A percentile compares a stretch with the other conserved stretches of the same genome.
Evolutionary conservation across 1,140 invertebrate species (phyloP).

Genomic region (Anastrepha ludens): DNA sequence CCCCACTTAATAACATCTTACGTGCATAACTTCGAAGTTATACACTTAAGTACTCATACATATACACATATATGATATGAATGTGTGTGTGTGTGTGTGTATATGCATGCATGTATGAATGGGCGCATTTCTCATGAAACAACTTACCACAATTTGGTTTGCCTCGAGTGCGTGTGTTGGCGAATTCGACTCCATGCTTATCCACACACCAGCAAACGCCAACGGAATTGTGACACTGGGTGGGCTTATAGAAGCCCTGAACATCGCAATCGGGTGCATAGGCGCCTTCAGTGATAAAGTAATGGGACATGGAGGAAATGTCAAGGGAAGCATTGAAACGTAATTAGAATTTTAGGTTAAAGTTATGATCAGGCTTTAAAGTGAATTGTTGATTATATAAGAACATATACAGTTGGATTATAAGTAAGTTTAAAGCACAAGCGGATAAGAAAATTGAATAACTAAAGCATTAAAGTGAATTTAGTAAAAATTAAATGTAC

Average conservation of each 20-base stretch:
- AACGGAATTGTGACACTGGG: slow-evolving; percentile 89
- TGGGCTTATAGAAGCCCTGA: slow-evolving; percentile 89
- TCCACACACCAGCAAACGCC: slow-evolving; percentile 95
- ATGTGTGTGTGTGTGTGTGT: background rate
- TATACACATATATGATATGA: too few species aligned
- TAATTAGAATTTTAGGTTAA: background rate
- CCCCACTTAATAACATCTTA: too few species aligned
- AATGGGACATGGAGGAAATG: background rate
- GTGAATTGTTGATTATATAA: background rate
- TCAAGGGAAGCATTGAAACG: background rate
- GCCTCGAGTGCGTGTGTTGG: slow-evolving; percentile 87
- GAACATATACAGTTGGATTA: background rate
- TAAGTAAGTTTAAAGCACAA: background rate
- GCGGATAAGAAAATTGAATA: slow-evolving; percentile 39
- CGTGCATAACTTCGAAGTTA: too few species aligned
- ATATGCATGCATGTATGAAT: background rate
- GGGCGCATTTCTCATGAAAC: background rate
- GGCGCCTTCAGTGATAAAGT: slow-evolving; percentile 76
- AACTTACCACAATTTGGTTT: slow-evolving; percentile 90
- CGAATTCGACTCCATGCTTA: slow-evolving; percentile 91
- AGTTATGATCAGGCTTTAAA: background rate
- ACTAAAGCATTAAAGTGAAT: background rate
- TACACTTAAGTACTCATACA: too few species aligned
- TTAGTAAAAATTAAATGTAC: slow-evolving; percentile 12
- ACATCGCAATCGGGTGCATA: slow-evolving; percentile 90